Percentiles rank a stretch among this genome's conserved stretches.
Evolutionary conservation across 1,140 invertebrate species (phyloP).

Genomic region (Maconellicoccus hirsutus): DNA sequence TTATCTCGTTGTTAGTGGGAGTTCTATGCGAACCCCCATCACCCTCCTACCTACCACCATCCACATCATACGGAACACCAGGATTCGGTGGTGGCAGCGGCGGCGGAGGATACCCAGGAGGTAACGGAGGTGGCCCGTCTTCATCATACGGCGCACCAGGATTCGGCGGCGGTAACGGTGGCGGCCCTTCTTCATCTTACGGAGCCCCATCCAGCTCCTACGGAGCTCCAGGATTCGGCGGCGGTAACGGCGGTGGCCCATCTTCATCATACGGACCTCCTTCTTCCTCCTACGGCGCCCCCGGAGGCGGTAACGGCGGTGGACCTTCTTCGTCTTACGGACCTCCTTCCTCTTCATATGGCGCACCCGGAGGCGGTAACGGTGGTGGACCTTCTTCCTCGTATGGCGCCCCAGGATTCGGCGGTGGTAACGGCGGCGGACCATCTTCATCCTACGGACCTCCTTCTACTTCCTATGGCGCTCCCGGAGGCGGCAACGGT

Average conservation of each 20-base stretch:
- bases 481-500: not conserved
- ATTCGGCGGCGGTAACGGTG: conserved; percentile 16
- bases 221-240: not conserved
- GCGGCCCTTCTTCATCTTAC: not conserved
- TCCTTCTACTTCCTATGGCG: not conserved
- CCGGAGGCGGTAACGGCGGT: conserved; percentile 1
- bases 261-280: not conserved
- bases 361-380: not conserved
- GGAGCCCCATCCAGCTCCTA: not conserved
- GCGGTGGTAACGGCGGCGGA: not conserved
- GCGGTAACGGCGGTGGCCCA: not conserved
- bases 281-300: not conserved
- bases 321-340: not conserved
- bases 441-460: not conserved
- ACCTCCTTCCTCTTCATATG: not conserved
- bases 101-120: conserved; percentile 10
- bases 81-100: not conserved
- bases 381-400: not conserved
- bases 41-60: no score
- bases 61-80: not conserved
- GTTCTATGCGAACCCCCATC: not conserved
- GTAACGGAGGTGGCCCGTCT: conserved; percentile 11
- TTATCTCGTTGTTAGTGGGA: not conserved
- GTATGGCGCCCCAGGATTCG: conserved; percentile 5
- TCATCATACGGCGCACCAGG: conserved; percentile 16